These are phyloP conservation scores for Castor canadensis DNA, from an alignment of 2,113 vertebrate genomes.

Conservation along the genomic window DNA sequence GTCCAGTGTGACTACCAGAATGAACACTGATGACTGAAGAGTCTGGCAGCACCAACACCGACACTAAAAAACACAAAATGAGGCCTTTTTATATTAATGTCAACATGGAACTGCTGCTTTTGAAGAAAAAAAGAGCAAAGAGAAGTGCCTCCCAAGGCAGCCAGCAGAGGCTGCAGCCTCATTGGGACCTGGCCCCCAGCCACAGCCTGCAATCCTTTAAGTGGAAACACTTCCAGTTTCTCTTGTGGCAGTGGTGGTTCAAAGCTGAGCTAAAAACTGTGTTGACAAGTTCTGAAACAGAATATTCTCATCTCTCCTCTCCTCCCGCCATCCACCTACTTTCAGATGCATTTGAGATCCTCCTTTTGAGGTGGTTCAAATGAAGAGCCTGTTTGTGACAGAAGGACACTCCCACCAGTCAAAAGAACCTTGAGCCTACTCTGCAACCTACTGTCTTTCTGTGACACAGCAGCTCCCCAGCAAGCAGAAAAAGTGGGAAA, in stretches of 20 bases:
- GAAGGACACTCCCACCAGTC: neutral
- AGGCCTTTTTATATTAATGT: neutral
- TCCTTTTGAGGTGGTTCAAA: neutral
- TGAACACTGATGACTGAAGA: neutral
- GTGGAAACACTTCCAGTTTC: neutral
- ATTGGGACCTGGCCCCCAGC: conserved; percentile 28
- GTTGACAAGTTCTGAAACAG: neutral
- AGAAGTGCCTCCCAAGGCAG: conserved; percentile 25
- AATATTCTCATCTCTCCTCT: neutral
- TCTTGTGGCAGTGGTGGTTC: neutral
- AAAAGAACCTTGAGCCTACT: neutral
- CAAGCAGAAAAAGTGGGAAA: neutral
- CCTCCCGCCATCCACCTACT: neutral
- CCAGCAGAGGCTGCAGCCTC: neutral
- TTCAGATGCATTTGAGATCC: neutral
- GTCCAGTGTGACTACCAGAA: too few species aligned
- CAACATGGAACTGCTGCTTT: rapidly evolving
- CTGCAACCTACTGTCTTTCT: neutral
- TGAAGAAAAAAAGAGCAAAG: conserved; percentile 21
- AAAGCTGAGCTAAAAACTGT: neutral
- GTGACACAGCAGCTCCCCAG: neutral
- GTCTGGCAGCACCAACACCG: neutral
- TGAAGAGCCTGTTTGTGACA: neutral
- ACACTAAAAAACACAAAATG: neutral
- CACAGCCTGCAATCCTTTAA: neutral